phyloP scores from a whole-genome alignment of 2,113 vertebrate species.

The Cricetomys ansorgei region DNA sequence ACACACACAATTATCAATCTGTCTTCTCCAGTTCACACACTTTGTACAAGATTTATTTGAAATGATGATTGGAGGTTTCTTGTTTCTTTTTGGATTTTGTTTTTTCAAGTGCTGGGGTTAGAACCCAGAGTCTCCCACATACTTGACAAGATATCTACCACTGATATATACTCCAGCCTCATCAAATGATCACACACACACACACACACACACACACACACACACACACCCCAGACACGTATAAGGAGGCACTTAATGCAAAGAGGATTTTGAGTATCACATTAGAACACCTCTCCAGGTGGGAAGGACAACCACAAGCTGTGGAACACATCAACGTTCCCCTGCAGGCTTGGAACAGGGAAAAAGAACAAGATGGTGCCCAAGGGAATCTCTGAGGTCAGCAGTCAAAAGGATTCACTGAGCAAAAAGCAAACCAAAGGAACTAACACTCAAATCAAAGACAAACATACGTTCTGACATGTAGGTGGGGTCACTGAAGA shows the following conservation, averaged over 20 bases:
- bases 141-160: neutral
- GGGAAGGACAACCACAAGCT: neutral
- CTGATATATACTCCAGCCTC: neutral
- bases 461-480: accelerated
- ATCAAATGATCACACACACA: neutral
- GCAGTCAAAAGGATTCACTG: neutral
- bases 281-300: neutral
- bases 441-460: neutral
- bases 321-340: neutral
- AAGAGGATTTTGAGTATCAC: neutral
- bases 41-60: neutral
- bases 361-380: neutral
- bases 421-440: neutral
- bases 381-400: neutral
- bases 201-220: neutral
- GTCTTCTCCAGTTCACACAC: neutral
- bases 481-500: neutral
- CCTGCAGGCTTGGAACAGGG: neutral
- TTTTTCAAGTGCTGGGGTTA: neutral
- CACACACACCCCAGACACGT: neutral
- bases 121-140: neutral
- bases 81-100: neutral
- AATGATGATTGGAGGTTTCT: neutral
- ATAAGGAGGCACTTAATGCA: neutral
- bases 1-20: neutral